These are phyloP conservation scores for Phoxinus dragarum DNA, from an alignment of 2,797 vertebrate genomes.

Conservation along the genomic window DNA sequence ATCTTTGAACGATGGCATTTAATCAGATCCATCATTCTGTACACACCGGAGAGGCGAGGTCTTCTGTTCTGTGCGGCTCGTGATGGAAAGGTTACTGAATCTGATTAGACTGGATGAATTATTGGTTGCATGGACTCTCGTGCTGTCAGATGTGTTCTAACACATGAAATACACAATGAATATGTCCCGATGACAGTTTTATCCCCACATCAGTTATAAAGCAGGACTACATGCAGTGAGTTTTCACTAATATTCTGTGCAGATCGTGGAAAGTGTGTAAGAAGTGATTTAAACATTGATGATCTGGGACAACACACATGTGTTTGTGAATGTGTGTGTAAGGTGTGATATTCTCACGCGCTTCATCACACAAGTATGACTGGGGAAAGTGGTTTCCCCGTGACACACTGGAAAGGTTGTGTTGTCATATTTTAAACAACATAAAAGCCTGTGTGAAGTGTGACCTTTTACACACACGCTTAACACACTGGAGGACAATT, in stretches of 20 bases:
- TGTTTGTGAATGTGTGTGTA: background rate
- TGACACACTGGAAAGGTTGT: conserved; percentile 1
- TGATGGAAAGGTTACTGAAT: conserved; percentile 50
- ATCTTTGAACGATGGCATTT: conserved; percentile 5
- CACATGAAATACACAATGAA: background rate
- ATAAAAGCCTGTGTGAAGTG: background rate
- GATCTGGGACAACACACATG: too few relatives aligned
- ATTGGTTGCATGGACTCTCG: background rate
- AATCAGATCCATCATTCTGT: conserved; percentile 44
- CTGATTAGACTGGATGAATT: conserved; percentile 1
- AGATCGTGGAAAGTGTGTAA: too few relatives aligned
- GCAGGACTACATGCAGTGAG: background rate
- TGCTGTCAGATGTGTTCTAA: background rate
- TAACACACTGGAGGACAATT: background rate
- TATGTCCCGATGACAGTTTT: background rate
- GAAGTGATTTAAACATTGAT: too few relatives aligned
- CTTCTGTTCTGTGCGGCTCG: conserved; percentile 9
- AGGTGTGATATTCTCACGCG: background rate
- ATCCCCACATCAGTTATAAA: background rate
- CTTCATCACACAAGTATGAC: conserved; percentile 15
- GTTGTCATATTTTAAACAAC: conserved; percentile 2
- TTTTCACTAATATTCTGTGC: background rate
- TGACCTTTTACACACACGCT: background rate
- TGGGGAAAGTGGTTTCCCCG: background rate
- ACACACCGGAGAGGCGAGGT: conserved; percentile 27